Conservation (phyloP, 2,888 invertebrate genomes). For the Auanema freiburgensis region DNA sequence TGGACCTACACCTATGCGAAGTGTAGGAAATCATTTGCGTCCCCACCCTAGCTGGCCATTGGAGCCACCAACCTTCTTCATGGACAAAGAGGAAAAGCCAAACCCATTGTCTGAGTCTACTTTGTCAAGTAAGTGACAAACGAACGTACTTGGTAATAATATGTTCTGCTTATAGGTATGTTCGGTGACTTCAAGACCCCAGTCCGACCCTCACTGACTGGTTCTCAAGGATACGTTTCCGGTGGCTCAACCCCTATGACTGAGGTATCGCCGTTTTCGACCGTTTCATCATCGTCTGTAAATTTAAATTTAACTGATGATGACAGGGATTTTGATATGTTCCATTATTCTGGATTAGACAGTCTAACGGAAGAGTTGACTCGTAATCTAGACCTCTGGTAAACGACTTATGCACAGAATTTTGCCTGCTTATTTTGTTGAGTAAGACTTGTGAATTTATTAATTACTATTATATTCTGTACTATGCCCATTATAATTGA, state of each 20-base stretch:
- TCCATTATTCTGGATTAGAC: conserved; percentile 32
- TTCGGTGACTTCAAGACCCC: conserved; percentile 8
- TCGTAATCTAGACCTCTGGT: conserved; percentile 46
- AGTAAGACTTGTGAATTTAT: too few species aligned
- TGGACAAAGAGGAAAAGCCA: conserved; percentile 11
- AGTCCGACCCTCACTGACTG: conserved; percentile 10
- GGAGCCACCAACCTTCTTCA: conserved; percentile 39
- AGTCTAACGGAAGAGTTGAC: conserved; percentile 48
- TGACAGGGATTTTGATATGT: conserved; percentile 17
- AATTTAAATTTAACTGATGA: conserved; percentile 16
- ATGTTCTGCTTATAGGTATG: conserved; percentile 6
- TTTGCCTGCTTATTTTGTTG: too few species aligned
- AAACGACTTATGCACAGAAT: conserved; percentile 8
- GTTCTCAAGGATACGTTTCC: conserved; percentile 15
- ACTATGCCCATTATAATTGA: too few species aligned
- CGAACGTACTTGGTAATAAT: not conserved
- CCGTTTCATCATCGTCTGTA: conserved; percentile 19
- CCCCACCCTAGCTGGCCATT: conserved; percentile 50
- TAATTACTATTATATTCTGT: too few species aligned
- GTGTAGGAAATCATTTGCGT: conserved; percentile 14
- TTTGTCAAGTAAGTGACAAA: not conserved
- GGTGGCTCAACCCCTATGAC: conserved; percentile 24
- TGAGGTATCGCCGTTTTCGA: conserved; percentile 21
- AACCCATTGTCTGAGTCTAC: not conserved
- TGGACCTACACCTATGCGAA: conserved; percentile 2